Evolutionary conservation across 2,113 vertebrate genomes (phyloP).

Genomic region (Chloropsis hardwickii): DNA sequence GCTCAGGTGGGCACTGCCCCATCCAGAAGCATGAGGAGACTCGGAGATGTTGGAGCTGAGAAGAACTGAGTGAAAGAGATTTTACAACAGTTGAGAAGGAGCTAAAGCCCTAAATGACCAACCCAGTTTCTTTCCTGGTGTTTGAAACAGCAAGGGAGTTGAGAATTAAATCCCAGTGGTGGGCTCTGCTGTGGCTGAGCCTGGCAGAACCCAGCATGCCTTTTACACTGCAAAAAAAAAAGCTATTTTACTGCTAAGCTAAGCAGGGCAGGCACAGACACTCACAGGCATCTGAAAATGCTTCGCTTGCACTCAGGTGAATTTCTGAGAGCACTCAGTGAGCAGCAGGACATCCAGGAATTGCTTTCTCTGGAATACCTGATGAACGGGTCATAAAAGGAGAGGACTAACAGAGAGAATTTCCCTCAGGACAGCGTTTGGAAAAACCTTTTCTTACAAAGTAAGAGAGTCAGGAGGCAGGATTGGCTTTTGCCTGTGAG

Average conservation of each 20-base stretch:
- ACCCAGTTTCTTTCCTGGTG: neutral
- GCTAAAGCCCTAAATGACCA: neutral
- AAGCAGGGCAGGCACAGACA: neutral
- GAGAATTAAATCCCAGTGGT: neutral
- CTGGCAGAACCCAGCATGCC: neutral
- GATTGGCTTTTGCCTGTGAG: neutral
- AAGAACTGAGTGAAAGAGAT: neutral
- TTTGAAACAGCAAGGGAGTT: neutral
- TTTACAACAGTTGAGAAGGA: neutral
- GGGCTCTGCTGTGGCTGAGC: neutral
- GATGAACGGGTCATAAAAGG: neutral
- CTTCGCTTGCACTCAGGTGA: rapidly evolving
- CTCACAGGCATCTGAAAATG: neutral
- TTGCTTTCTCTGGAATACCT: neutral
- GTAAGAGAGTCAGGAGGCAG: neutral
- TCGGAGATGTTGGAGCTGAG: neutral
- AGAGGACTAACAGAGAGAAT: neutral
- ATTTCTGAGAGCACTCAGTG: neutral
- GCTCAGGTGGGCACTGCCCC: neutral
- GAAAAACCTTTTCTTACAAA: neutral
- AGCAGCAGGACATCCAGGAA: neutral
- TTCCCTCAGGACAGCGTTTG: neutral
- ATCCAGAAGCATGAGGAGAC: neutral
- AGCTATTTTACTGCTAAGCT: neutral
- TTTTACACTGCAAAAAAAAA: neutral